A percentile compares a stretch with the other conserved stretches of the same genome.
phyloP scores from a whole-genome alignment of 2,888 invertebrate species.

The Iselma pallidipennis region DNA sequence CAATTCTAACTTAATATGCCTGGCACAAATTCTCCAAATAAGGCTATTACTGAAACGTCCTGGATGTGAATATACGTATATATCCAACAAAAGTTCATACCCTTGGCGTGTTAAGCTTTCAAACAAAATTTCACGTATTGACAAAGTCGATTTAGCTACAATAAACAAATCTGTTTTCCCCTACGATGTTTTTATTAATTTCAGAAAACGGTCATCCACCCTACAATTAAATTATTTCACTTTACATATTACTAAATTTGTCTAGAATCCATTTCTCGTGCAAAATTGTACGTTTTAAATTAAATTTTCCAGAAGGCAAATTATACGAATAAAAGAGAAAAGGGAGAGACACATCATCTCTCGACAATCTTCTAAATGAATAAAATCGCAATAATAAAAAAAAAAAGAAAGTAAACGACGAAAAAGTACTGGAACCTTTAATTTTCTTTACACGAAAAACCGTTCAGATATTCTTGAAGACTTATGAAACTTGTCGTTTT shows the following conservation, averaged over 20 bases:
- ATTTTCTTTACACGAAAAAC: slow-evolving; percentile 31
- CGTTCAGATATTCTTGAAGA: slow-evolving; percentile 25
- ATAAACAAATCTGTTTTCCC: too few species aligned
- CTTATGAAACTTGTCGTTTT: slow-evolving; percentile 20
- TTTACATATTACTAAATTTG: neutral
- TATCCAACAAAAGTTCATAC: slow-evolving; percentile 13
- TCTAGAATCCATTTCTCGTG: neutral
- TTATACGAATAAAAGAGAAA: slow-evolving; percentile 13
- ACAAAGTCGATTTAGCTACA: too few species aligned
- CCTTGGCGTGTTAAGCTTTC: too few species aligned
- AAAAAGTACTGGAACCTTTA: slow-evolving; percentile 31
- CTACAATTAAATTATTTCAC: neutral
- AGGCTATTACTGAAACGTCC: slow-evolving; percentile 15
- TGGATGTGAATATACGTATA: neutral
- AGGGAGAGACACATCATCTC: slow-evolving; percentile 2
- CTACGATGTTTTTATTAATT: too few species aligned
- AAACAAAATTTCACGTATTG: too few species aligned
- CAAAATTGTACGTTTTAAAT: slow-evolving; percentile 21
- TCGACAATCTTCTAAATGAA: slow-evolving; percentile 22
- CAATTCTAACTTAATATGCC: slow-evolving; percentile 18
- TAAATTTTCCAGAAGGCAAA: slow-evolving; percentile 26
- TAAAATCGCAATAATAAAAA: slow-evolving; percentile 27
- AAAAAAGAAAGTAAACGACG: too few species aligned
- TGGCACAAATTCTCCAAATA: slow-evolving; percentile 14
- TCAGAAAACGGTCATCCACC: neutral